Conservation (phyloP, 2,888 invertebrate species). For the Agrotis ipsilon region DNA sequence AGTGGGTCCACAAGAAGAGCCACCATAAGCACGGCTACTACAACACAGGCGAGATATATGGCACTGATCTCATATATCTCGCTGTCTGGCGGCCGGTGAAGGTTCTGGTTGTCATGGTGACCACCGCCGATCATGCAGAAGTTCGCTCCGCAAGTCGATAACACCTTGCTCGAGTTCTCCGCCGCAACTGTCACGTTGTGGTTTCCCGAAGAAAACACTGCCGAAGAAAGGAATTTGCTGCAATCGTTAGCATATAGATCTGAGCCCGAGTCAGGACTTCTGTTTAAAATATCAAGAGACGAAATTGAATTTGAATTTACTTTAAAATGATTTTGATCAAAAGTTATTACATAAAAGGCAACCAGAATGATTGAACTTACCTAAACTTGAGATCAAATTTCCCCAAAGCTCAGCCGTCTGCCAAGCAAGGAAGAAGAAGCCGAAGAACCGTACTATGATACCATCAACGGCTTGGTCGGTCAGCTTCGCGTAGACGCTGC, state of each 20-base stretch:
- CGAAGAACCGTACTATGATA: conserved; percentile 99
- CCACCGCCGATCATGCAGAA: conserved; percentile 94
- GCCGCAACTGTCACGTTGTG: conserved; percentile 90
- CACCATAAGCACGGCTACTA: conserved; percentile 96
- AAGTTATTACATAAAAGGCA: neutral
- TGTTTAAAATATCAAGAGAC: neutral
- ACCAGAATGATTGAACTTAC: conserved; percentile 87
- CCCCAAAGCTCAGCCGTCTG: conserved; percentile 99
- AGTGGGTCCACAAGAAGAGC: conserved; percentile 97
- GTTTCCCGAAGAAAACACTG: conserved; percentile 95
- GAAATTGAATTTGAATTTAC: too few relatives aligned
- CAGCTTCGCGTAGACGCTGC: conserved; percentile 95
- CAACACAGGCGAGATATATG: conserved; percentile 97
- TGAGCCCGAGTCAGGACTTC: conserved; percentile 4
- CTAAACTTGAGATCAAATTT: conserved; percentile 98
- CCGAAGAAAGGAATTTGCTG: conserved; percentile 53
- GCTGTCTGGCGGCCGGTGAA: conserved; percentile 95
- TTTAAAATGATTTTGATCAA: neutral
- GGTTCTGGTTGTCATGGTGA: conserved; percentile 93
- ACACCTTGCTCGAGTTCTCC: conserved; percentile 87
- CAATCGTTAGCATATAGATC: conserved; percentile 35
- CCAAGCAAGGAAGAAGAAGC: conserved; percentile 99
- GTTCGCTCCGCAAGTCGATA: conserved; percentile 94
- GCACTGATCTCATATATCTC: conserved; percentile 97
- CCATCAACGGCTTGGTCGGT: conserved; percentile 97